Base-by-base conservation (phyloP, 2,888 invertebrate species). In the Branchellion lobata region DNA sequence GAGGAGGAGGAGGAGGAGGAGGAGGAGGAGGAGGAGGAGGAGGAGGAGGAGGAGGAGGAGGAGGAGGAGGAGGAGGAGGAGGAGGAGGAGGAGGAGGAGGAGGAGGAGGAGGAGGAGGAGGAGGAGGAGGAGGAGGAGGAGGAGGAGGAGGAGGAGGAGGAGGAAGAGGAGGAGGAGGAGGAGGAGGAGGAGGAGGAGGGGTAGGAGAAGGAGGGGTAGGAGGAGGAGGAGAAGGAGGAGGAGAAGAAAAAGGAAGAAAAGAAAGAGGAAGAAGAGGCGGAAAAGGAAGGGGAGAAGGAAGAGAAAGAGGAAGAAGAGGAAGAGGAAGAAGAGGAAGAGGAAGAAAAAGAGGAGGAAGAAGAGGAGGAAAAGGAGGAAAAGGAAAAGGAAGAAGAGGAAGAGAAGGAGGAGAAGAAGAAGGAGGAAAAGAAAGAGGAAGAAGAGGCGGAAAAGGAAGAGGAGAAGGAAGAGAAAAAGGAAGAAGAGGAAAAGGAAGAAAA, bases 21-120 rank as follows among this genome's bases (percentile, higher is more conserved):
- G 5, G 40, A 40, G 14, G 14, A 40, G 14, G 40, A 8, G 40
- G 14, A 40, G 40, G 73, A 40, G 3, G 47, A 1, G 0, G 47
- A 40, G 3, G 47, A 73, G 3, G 73, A 40, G 1, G 65, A 29
- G 3, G 27, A 69, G 21, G 69, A 69, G 5, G 1, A 69, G 1
- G 0, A 68, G 14, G 68, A 68, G 14, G 68, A 68, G 14, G 68
- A 68, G 14, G 40, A 14, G 14, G 40, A 68, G 29, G 24, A 72
- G 1, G 72, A 72, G 1, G 36, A 72, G 5, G 36, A 72, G 1
- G 72, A 72, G n/a, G n/a, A n/a, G n/a, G n/a, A n/a, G n/a, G n/a
- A n/a, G n/a, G n/a, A 51, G 21, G 65, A 65, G 29, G 65, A 65
- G 21, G 65, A 65, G 21, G 65, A 65, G 21, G 65, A 65, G 21